These are phyloP conservation scores for Macropis europaea DNA, from an alignment of 2,888 invertebrate genomes.

Conservation along the genomic window DNA sequence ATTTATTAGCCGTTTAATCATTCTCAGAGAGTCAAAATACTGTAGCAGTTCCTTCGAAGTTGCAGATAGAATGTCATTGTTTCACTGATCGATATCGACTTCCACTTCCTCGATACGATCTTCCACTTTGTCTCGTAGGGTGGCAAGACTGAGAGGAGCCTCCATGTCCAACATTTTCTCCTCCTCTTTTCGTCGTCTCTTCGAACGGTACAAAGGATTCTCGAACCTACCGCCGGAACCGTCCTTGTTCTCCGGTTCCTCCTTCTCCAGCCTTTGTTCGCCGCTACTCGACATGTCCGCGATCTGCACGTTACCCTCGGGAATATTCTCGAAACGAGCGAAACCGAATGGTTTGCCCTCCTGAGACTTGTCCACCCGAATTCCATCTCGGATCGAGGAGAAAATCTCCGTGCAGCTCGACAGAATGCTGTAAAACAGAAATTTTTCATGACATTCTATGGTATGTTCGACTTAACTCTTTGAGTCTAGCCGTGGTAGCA, in stretches of 20 bases:
- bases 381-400: slow-evolving; percentile 55
- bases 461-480: too few relatives aligned
- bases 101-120: slow-evolving; percentile 62
- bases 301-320: slow-evolving; percentile 73
- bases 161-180: slow-evolving; percentile 58
- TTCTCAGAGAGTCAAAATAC: too few relatives aligned
- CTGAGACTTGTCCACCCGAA: slow-evolving; percentile 45
- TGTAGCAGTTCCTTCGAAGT: too few relatives aligned
- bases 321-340: slow-evolving; percentile 76
- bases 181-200: slow-evolving; percentile 47
- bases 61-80: not conserved
- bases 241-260: slow-evolving; percentile 12
- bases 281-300: slow-evolving; percentile 27
- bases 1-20: too few relatives aligned
- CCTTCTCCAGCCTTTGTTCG: slow-evolving; percentile 7
- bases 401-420: slow-evolving; percentile 61
- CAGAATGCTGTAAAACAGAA: slow-evolving; percentile 59
- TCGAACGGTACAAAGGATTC: slow-evolving; percentile 75
- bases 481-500: too few relatives aligned
- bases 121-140: slow-evolving; percentile 59
- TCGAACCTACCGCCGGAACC: slow-evolving; percentile 70
- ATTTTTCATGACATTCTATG: not conserved
- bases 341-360: slow-evolving; percentile 68
- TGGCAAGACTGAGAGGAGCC: slow-evolving; percentile 63
- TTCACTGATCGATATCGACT: slow-evolving; percentile 54